Evolutionary conservation across 2,888 invertebrate species (phyloP).

Genomic region (Andrena haemorrhoa): DNA sequence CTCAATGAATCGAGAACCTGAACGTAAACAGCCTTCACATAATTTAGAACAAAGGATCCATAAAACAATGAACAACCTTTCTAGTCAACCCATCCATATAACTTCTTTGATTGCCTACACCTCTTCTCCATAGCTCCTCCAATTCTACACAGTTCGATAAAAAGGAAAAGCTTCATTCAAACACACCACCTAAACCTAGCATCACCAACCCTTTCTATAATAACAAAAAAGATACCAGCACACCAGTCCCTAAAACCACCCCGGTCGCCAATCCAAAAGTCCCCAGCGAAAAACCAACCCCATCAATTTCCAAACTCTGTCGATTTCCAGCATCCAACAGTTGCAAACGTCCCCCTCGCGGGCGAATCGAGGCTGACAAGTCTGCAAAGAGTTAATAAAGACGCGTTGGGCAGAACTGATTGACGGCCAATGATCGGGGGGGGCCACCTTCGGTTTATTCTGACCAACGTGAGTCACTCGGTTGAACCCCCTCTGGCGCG

Average conservation of each 20-base stretch:
- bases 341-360: neutral
- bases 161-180: no score
- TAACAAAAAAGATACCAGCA: no score
- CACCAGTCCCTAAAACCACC: no score
- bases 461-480: slow-evolving; percentile 62
- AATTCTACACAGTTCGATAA: no score
- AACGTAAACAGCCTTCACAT: neutral
- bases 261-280: neutral
- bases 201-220: no score
- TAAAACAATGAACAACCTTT: slow-evolving; percentile 1
- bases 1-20: slow-evolving; percentile 1
- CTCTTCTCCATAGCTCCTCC: no score
- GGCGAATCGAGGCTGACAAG: neutral
- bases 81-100: neutral
- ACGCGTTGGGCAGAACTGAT: slow-evolving; percentile 44
- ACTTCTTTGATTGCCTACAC: neutral
- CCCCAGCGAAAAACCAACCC: neutral
- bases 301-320: neutral
- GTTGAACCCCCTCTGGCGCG: slow-evolving; percentile 38
- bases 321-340: neutral
- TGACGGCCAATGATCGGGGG: slow-evolving; percentile 35
- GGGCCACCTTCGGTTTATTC: slow-evolving; percentile 43
- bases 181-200: no score
- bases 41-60: slow-evolving; percentile 1
- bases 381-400: slow-evolving; percentile 58